Evolutionary conservation across 2,888 invertebrate species (phyloP).

Genomic region (Tenthredo mesomela): DNA sequence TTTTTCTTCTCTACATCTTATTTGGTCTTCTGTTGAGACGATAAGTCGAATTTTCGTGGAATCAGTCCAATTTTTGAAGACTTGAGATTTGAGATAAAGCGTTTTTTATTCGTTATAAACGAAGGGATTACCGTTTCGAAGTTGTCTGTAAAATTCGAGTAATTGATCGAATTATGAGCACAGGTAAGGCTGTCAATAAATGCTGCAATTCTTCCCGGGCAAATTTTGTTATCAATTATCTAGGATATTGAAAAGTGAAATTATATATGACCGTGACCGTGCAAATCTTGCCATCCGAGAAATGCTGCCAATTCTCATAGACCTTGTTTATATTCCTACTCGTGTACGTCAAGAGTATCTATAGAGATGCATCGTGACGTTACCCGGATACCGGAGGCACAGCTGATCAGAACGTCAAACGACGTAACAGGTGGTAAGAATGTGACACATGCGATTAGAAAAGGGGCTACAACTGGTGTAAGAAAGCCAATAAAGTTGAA

Average conservation of each 20-base stretch:
- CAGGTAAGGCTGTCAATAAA: neutral
- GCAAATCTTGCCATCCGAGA: slow-evolving; percentile 16
- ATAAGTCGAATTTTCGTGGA: neutral
- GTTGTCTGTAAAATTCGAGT: neutral
- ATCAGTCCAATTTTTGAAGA: neutral
- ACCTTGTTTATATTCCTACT: slow-evolving; percentile 42
- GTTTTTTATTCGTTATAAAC: neutral
- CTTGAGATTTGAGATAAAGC: too few relatives aligned
- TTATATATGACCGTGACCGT: slow-evolving; percentile 34
- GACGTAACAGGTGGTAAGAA: slow-evolving; percentile 50
- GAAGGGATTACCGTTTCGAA: neutral
- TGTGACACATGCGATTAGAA: slow-evolving; percentile 38
- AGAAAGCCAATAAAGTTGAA: neutral
- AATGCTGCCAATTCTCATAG: slow-evolving; percentile 51
- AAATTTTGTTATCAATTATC: neutral
- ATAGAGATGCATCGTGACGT: slow-evolving; percentile 49
- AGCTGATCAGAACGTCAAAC: slow-evolving; percentile 46
- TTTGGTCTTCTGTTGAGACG: neutral
- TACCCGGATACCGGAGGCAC: slow-evolving; percentile 43
- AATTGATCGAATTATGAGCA: neutral
- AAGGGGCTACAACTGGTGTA: neutral
- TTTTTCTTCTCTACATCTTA: neutral
- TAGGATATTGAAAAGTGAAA: neutral
- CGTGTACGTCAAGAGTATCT: slow-evolving; percentile 41
- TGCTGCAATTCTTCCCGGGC: neutral